Percentiles rank a stretch among this genome's conserved stretches.
Conservation (phyloP, 2,888 invertebrate genomes). For the Philaethria dido region DNA sequence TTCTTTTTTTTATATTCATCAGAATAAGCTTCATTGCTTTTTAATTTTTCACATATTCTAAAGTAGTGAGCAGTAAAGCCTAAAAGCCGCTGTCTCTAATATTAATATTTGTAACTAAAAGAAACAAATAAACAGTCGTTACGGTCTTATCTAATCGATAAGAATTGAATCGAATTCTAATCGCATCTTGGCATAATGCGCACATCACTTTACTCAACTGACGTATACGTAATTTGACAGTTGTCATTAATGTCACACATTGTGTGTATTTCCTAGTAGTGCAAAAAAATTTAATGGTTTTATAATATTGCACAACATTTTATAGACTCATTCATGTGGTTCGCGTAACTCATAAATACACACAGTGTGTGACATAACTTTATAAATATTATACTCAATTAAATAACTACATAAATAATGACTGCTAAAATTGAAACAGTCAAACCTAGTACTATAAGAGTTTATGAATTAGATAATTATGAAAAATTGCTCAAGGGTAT, state of each 20-base stretch:
- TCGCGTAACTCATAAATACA: neutral
- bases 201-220: slow-evolving; percentile 1
- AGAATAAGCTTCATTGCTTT: no score
- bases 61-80: no score
- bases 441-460: slow-evolving; percentile 70
- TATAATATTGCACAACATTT: slow-evolving; percentile 17
- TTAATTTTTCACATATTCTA: no score
- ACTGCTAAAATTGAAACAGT: slow-evolving; percentile 60
- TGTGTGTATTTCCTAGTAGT: slow-evolving; percentile 13
- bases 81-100: no score
- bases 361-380: slow-evolving; percentile 2
- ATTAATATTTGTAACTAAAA: no score
- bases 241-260: slow-evolving; percentile 7
- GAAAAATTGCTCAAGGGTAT: slow-evolving; percentile 79
- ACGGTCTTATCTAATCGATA: neutral
- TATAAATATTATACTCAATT: neutral
- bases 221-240: slow-evolving; percentile 3
- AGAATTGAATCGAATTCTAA: neutral
- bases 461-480: slow-evolving; percentile 80
- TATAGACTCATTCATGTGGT: neutral
- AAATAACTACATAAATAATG: slow-evolving; percentile 52
- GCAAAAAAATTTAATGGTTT: slow-evolving; percentile 1
- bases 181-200: neutral
- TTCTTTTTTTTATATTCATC: no score
- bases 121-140: no score